These are phyloP conservation scores for Salvelinus fontinalis DNA, from an alignment of 2,113 vertebrate genomes.

Conservation along the genomic window DNA sequence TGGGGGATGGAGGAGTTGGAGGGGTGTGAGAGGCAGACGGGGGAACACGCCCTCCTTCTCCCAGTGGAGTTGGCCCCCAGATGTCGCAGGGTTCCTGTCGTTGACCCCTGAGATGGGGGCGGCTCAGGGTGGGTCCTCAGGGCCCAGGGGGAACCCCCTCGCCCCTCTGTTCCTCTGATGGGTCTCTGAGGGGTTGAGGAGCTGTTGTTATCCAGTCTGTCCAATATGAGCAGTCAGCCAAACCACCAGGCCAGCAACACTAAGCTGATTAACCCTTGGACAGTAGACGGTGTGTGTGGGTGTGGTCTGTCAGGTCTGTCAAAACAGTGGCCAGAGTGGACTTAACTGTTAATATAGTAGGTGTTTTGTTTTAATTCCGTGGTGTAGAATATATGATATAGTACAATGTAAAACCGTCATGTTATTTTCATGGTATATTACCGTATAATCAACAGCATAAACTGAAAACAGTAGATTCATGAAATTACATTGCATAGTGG, in stretches of 20 bases:
- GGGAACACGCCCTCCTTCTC: slow-evolving; percentile 39
- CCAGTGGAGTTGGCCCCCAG: slow-evolving; percentile 42
- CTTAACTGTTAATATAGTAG: too few relatives aligned
- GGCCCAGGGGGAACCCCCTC: slow-evolving; percentile 12
- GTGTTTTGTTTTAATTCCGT: too few relatives aligned
- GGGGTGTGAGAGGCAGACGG: slow-evolving; percentile 35
- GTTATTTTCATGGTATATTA: too few relatives aligned
- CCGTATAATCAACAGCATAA: too few relatives aligned
- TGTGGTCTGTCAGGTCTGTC: too few relatives aligned
- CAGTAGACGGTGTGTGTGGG: too few relatives aligned
- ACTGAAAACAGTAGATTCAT: too few relatives aligned
- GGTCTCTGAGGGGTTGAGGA: background rate
- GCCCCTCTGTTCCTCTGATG: background rate
- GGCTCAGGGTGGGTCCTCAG: slow-evolving; percentile 30
- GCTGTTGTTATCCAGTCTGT: background rate
- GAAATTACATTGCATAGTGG: too few relatives aligned
- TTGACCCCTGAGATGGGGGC: slow-evolving; percentile 40
- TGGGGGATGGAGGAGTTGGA: slow-evolving; percentile 50
- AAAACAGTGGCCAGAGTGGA: too few relatives aligned
- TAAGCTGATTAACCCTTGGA: slow-evolving; percentile 32
- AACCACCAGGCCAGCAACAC: slow-evolving; percentile 20
- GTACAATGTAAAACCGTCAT: too few relatives aligned
- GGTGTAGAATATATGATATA: too few relatives aligned
- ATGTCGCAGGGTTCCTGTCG: slow-evolving; percentile 52
- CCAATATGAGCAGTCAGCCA: slow-evolving; percentile 18